Conservation (phyloP, 2,113 vertebrate species). For the Tychaedon coryphoeus region DNA sequence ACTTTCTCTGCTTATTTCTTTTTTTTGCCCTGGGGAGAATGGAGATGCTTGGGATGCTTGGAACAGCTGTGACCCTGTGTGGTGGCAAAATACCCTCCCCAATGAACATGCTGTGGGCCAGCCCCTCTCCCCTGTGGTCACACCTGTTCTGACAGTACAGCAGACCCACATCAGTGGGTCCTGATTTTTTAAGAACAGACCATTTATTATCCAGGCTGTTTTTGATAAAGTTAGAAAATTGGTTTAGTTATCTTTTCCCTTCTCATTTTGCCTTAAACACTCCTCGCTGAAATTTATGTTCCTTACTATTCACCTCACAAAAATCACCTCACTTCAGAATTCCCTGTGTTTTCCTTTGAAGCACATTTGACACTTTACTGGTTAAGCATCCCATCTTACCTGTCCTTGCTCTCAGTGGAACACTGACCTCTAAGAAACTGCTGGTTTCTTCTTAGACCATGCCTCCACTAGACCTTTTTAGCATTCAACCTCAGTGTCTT, state of each 20-base stretch:
- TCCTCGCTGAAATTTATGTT: background rate
- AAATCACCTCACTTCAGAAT: background rate
- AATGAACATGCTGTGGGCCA: rapidly evolving
- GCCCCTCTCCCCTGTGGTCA: background rate
- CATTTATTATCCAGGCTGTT: background rate
- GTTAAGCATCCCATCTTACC: background rate
- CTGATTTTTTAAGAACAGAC: background rate
- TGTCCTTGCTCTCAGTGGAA: background rate
- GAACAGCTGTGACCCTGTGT: background rate
- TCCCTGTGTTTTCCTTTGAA: background rate
- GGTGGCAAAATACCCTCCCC: background rate
- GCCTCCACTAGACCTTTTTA: background rate
- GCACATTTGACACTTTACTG: background rate
- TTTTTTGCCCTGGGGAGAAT: background rate
- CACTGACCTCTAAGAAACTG: background rate
- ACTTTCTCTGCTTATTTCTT: background rate
- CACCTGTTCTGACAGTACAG: background rate
- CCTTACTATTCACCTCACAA: background rate
- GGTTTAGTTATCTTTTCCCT: background rate
- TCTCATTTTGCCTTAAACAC: background rate
- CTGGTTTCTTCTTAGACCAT: background rate
- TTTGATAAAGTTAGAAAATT: background rate
- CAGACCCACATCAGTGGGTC: no score
- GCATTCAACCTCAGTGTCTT: background rate
- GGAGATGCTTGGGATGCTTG: background rate